phyloP scores from a whole-genome alignment of 2,888 invertebrate species.

The Drosophila conformis region DNA sequence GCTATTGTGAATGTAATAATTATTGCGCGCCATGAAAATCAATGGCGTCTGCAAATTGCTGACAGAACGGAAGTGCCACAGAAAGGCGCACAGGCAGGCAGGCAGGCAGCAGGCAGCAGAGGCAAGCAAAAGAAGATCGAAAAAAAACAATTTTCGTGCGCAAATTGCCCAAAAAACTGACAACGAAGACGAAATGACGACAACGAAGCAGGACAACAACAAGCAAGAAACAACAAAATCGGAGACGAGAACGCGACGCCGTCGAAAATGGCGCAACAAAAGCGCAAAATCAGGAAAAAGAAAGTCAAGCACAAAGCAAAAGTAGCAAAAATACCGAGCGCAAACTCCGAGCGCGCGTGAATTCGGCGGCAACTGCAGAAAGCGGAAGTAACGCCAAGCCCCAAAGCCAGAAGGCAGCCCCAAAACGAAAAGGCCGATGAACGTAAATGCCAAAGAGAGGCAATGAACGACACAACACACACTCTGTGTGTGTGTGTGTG shows the following conservation, averaged over 20 bases:
- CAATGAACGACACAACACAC: slow-evolving; percentile 26
- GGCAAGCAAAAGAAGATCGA: slow-evolving; percentile 14
- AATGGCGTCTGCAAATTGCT: slow-evolving; percentile 67
- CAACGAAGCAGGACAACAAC: slow-evolving; percentile 13
- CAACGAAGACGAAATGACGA: slow-evolving; percentile 36
- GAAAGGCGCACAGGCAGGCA: slow-evolving; percentile 21
- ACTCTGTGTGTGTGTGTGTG: slow-evolving; percentile 24
- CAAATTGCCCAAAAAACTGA: slow-evolving; percentile 58
- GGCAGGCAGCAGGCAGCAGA: not conserved
- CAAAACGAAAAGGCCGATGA: slow-evolving; percentile 61
- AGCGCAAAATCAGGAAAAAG: slow-evolving; percentile 74
- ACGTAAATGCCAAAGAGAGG: slow-evolving; percentile 60
- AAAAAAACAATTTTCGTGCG: slow-evolving; percentile 49
- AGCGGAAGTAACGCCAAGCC: slow-evolving; percentile 53
- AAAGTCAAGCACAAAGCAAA: slow-evolving; percentile 72
- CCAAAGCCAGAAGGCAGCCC: slow-evolving; percentile 41
- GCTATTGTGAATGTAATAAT: slow-evolving; percentile 48
- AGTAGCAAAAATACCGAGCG: slow-evolving; percentile 78
- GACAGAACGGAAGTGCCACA: slow-evolving; percentile 57
- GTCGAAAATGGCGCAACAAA: slow-evolving; percentile 68
- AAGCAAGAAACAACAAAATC: slow-evolving; percentile 8
- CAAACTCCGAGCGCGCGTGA: slow-evolving; percentile 60
- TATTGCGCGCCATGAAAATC: slow-evolving; percentile 68
- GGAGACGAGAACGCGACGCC: slow-evolving; percentile 40
- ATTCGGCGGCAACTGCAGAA: slow-evolving; percentile 32